Percentiles rank a stretch among this genome's conserved stretches.
Conservation (phyloP, 2,888 invertebrate species). For the Agrypnus murinus region DNA sequence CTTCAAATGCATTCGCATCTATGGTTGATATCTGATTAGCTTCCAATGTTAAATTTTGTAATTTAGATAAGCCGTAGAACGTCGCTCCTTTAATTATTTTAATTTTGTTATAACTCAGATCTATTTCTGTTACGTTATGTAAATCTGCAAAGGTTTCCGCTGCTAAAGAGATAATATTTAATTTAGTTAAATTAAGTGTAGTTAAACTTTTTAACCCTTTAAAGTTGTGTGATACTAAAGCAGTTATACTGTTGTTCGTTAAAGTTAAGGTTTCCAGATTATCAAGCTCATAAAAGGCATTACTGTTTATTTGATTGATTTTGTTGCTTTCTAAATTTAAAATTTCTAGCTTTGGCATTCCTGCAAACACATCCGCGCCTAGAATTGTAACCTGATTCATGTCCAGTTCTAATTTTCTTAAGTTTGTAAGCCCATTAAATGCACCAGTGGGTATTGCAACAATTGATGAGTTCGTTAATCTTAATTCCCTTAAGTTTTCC, state of each 20-base stretch:
- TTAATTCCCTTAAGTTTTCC: too few species aligned
- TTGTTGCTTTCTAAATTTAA: conserved; percentile 5
- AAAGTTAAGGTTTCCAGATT: neutral
- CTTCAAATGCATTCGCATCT: conserved; percentile 10
- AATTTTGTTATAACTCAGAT: conserved; percentile 1
- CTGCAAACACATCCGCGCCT: too few species aligned
- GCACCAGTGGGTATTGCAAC: neutral
- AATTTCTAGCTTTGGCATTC: neutral
- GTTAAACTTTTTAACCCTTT: conserved; percentile 6
- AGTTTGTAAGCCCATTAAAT: neutral
- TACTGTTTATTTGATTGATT: neutral
- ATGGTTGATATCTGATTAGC: conserved; percentile 10
- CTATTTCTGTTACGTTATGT: neutral
- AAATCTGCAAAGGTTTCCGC: neutral
- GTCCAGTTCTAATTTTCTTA: neutral
- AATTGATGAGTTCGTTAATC: too few species aligned
- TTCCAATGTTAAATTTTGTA: conserved; percentile 5
- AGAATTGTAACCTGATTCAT: neutral
- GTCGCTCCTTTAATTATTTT: neutral
- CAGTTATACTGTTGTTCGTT: neutral
- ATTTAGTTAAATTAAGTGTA: conserved; percentile 19
- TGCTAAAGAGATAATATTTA: neutral
- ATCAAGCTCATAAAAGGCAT: conserved; percentile 10
- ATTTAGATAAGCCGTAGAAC: conserved; percentile 12
- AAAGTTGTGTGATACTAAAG: neutral